Base-by-base conservation (phyloP, 2,797 vertebrate species). In the Harpagifer antarcticus region DNA sequence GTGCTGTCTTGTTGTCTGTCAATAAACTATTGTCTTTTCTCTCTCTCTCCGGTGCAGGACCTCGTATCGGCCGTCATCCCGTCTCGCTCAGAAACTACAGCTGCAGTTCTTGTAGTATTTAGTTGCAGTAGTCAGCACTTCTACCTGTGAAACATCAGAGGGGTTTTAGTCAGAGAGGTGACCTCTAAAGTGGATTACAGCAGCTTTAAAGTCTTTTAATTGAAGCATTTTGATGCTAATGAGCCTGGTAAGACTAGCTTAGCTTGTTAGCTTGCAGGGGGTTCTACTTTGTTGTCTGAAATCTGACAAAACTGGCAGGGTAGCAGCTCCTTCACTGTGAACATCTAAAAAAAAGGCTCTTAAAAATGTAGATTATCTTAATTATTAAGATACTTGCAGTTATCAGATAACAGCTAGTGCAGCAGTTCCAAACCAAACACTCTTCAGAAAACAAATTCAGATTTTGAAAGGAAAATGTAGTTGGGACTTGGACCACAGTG, bases 391-490 rank as follows among this genome's bases (percentile, higher is more conserved):
- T 47, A 0, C n/a, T 43, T 11, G 16, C 11, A 55, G 42, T 63
- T 74, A 59, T 43, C 53, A 7, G 64, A 61, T 48, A 59, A 48
- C 13, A 48, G 23, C n/a, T 44, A 76, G 4, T 31, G 0, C n/a
- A n/a, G 16, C 44, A 0, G 0, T 10, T 33, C 5, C 3, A 37
- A 49, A 20, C 8, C 5, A 15, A 48, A 58, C 20, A 17, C 23
- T 8, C 5, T 42, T 14, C 9, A 17, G 14, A 54, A 3, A 8
- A 15, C 9, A 40, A 58, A 5, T 81, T 74, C 10, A n/a, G 15
- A 17, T 0, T 4, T 48, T 0, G 80, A 84, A 42, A 90, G 33
- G 7, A 83, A 84, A 44, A 93, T 93, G 92, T 91, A 92, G 88
- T 11, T 64, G 33, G 33, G 47, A 27, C 17, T 19, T 42, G 0